Evolutionary conservation across 2,113 vertebrate species (phyloP).

Genomic region (Bufo bufo): DNA sequence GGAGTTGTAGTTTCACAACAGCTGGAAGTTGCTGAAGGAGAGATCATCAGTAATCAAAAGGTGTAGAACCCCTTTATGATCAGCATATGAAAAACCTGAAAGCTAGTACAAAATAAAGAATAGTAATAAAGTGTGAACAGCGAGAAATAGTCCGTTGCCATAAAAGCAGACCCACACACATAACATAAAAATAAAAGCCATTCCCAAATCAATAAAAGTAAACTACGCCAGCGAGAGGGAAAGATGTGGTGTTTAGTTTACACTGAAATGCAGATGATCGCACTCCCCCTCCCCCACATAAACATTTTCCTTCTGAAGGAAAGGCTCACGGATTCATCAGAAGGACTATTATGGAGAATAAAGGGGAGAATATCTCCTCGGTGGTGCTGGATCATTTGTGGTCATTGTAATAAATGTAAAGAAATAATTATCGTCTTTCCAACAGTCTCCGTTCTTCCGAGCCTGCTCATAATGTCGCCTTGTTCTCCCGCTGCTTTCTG

Average conservation of each 20-base stretch:
- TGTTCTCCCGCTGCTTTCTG: not conserved
- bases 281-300: not conserved
- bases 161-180: constrained; percentile 8
- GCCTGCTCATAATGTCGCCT: not conserved
- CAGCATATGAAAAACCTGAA: not conserved
- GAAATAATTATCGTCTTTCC: constrained; percentile 7
- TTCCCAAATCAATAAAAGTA: constrained; percentile 15
- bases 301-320: not conserved
- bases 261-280: not conserved
- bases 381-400: not conserved
- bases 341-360: not conserved
- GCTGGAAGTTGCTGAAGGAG: too few species aligned
- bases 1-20: too few species aligned
- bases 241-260: not conserved
- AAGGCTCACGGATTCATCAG: not conserved
- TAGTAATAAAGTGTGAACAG: constrained; percentile 22
- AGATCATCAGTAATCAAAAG: too few species aligned
- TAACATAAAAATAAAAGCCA: not conserved
- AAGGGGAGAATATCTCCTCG: not conserved
- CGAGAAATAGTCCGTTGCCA: constrained; percentile 15
- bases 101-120: not conserved
- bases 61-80: too few species aligned
- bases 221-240: not conserved
- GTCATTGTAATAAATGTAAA: constrained; percentile 15
- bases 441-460: not conserved